Base-by-base conservation (phyloP, 2,113 vertebrate genomes). In the Syrrhaptes paradoxus region DNA sequence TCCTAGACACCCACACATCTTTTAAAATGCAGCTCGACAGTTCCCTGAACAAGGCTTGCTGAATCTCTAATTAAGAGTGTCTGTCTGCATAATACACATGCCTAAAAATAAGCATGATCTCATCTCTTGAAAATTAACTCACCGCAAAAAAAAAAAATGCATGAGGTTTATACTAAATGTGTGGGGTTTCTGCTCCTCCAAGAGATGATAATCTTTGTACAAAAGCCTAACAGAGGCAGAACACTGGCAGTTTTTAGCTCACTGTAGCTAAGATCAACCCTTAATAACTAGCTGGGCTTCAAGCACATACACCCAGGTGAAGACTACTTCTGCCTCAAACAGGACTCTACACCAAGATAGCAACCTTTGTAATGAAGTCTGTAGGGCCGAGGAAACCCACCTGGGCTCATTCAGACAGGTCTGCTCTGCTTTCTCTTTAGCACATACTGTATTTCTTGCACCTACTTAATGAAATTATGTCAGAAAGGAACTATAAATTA, bases 41-140 rank as follows among this genome's bases (percentile, higher is more conserved):
- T 63, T 89, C 45, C 43, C 63, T 4, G 2, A 84, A 49, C 36
- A 58, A 85, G 48, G 26, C 22, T 74, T 58, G 17, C 17, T 67
- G 75, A 95, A 91, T 84, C 59, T 90, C 80, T 92, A 94, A 78
- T 36, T 63, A 82, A 59, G 49, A 88, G 19, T 38, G 29, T 55
- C 68, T 90, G 43, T 48, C 74, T 85, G 66, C 62, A 70, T 54
- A 87, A 83, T 26, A 62, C 45, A 70, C 11, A 17, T 54, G 32
- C 38, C 72, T 96, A 61, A 87, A 93, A 93, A 58, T 36, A 85
- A 58, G 13, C 12, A 52, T 70, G 12, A 79, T 24, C 20, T 80
- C 45, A 62, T 52, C 48, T 48, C 67, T 55, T 46, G 34, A 72
- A 87, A 87, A 66, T 26, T 5, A 68, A 61, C 13, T 36, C 3